Percentiles rank a stretch among this genome's conserved stretches.
phyloP scores from a whole-genome alignment of 2,113 vertebrate species.

The Laticauda laticaudata region DNA sequence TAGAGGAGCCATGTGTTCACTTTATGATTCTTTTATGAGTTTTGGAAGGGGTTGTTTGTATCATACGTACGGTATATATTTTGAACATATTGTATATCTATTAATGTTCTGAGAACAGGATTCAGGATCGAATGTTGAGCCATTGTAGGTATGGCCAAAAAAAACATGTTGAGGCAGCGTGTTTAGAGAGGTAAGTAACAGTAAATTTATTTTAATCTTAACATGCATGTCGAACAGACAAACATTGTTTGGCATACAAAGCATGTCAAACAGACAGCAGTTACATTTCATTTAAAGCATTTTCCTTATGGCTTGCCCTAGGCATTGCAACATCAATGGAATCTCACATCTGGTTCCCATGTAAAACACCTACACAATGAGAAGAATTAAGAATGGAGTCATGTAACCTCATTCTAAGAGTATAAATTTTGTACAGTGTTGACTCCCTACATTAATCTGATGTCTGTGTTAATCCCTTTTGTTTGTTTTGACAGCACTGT shows the following conservation, averaged over 20 bases:
- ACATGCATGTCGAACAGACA: background rate
- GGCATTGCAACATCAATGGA: background rate
- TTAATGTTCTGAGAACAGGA: background rate
- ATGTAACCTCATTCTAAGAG: slow-evolving; percentile 3
- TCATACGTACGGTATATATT: background rate
- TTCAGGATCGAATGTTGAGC: background rate
- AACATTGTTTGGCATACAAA: too few relatives aligned
- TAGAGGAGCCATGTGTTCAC: background rate
- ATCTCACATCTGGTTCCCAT: slow-evolving; percentile 20
- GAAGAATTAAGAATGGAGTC: slow-evolving; percentile 23
- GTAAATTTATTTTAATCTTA: background rate
- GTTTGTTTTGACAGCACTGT: slow-evolving; percentile 17
- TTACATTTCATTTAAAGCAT: background rate
- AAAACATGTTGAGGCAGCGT: background rate
- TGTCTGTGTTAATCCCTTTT: background rate
- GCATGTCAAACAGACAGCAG: too few relatives aligned
- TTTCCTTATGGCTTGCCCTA: background rate
- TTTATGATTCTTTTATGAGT: background rate
- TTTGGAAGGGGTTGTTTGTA: background rate
- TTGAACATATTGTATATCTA: background rate
- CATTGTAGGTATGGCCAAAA: background rate
- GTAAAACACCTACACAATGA: slow-evolving; percentile 15
- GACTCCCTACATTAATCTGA: background rate
- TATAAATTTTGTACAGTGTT: background rate
- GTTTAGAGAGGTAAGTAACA: background rate